Evolutionary conservation across 2,888 invertebrate genomes (phyloP), one percentile per base, ranked within the genome.

Genomic region (Lymantria monacha): DNA sequence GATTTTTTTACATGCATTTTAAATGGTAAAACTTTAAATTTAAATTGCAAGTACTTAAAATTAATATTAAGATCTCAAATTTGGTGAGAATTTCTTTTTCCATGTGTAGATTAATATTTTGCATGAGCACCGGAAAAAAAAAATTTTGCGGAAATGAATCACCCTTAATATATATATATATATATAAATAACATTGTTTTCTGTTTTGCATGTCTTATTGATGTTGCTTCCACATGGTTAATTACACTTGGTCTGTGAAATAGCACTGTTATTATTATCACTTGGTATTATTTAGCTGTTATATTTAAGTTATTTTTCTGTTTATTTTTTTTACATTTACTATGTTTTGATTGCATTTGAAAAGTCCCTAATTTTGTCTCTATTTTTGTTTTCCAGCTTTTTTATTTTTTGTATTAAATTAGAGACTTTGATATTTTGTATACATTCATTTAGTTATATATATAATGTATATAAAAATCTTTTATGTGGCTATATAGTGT

Each of bases 261-360:
- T 63, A 57, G 69, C 73, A 75, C 69, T 59, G 59, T 60, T 66
- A 69, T 50, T 49, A 49, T 55, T 56, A 5, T 38, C 38, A 12
- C 11, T 47, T 52, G 33, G 61, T 77, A 75, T 76, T 79, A 76
- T 81, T 83, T 85, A 72, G 87, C 85, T 87, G 87, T 87, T 85
- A 84, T 80, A 63, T 80, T 81, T 55, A 36, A 55, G 45, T 36
- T 9, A 42, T 42, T 49, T 33, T 48, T 15, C 1, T n/a, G 7
- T 1, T 41, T 22, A 22, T 22, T 3, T 5, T 15, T 41, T 41
- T 41, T 9, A 41, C 13, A 13, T 15, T 41, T 15, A 7, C 9
- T 41, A 22, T 22, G 22, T 41, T 41, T 15, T 15, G 13, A 8
- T 38, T 41, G 41, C 47, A 46, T 37, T 15, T 48, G 11, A 9